Conservation (phyloP, 2,797 vertebrate species). For the Simalia tracyae region DNA sequence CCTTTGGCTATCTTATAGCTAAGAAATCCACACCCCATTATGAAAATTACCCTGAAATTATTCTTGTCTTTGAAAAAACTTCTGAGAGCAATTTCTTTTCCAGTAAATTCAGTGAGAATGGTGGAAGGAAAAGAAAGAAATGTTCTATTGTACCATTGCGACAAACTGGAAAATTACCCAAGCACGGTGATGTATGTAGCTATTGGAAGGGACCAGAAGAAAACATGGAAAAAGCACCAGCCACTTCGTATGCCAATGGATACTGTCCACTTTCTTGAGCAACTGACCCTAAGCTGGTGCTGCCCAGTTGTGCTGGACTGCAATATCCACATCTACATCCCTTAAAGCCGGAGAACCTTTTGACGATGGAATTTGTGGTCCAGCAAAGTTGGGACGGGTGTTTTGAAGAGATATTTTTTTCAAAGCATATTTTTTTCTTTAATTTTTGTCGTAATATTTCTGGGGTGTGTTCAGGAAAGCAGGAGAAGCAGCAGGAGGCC, state of each 20-base stretch:
- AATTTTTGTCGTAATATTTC: neutral
- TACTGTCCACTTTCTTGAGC: neutral
- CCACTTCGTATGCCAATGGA: neutral
- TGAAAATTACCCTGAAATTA: neutral
- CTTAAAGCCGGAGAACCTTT: neutral
- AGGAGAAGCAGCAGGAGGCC: neutral
- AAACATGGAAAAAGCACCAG: neutral
- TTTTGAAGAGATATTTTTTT: neutral
- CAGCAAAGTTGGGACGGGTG: neutral
- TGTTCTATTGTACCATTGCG: neutral
- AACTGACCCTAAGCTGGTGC: neutral
- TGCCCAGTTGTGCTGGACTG: neutral
- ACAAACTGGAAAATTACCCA: neutral
- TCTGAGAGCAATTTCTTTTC: neutral
- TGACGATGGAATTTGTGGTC: neutral
- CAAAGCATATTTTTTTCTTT: neutral
- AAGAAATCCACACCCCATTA: neutral
- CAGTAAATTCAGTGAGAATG: neutral
- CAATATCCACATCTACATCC: neutral
- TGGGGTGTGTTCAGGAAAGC: neutral
- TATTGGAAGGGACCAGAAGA: neutral
- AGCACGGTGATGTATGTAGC: neutral
- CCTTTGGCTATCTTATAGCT: neutral
- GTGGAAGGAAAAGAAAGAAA: neutral
- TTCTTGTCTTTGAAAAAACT: neutral